A percentile compares a stretch with the other conserved stretches of the same genome.
These are phyloP conservation scores for Cyclophora punctaria DNA, from an alignment of 2,888 invertebrate species.

Conservation along the genomic window DNA sequence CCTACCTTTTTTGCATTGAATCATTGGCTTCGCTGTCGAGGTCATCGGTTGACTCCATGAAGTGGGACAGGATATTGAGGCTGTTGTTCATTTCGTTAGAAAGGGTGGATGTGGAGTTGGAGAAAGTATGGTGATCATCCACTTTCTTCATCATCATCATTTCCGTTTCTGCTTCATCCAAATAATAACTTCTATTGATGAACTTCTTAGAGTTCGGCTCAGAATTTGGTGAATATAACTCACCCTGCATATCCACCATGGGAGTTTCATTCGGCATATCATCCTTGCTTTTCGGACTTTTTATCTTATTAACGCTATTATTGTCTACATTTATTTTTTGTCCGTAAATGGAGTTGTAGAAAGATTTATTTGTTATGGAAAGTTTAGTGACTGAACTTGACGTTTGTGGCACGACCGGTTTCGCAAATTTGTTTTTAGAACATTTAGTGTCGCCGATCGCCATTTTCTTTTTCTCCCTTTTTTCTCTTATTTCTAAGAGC, in stretches of 20 bases:
- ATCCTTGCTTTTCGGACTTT: not conserved
- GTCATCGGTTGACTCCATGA: slow-evolving; percentile 14
- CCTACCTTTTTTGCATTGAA: no score
- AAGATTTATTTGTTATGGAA: slow-evolving; percentile 65
- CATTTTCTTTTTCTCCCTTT: slow-evolving; percentile 51
- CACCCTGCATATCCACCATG: not conserved
- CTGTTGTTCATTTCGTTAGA: slow-evolving; percentile 36
- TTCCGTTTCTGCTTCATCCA: slow-evolving; percentile 54
- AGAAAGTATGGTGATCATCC: slow-evolving; percentile 24
- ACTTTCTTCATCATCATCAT: slow-evolving; percentile 42
- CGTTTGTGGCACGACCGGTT: slow-evolving; percentile 43
- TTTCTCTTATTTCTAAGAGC: slow-evolving; percentile 56
- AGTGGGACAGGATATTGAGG: slow-evolving; percentile 27
- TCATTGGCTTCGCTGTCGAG: no score
- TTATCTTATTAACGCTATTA: slow-evolving; percentile 5
- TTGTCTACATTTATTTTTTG: slow-evolving; percentile 27
- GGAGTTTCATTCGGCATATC: not conserved
- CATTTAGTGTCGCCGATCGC: slow-evolving; percentile 49
- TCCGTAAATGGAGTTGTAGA: slow-evolving; percentile 65
- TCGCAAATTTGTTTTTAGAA: slow-evolving; percentile 42
- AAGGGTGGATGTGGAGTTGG: slow-evolving; percentile 29
- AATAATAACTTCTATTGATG: slow-evolving; percentile 44
- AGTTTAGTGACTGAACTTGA: slow-evolving; percentile 59
- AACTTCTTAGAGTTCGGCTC: slow-evolving; percentile 35
- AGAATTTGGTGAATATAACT: slow-evolving; percentile 10